phyloP scores from a whole-genome alignment of 2,888 invertebrate genomes.

The Tetropium fuscum region DNA sequence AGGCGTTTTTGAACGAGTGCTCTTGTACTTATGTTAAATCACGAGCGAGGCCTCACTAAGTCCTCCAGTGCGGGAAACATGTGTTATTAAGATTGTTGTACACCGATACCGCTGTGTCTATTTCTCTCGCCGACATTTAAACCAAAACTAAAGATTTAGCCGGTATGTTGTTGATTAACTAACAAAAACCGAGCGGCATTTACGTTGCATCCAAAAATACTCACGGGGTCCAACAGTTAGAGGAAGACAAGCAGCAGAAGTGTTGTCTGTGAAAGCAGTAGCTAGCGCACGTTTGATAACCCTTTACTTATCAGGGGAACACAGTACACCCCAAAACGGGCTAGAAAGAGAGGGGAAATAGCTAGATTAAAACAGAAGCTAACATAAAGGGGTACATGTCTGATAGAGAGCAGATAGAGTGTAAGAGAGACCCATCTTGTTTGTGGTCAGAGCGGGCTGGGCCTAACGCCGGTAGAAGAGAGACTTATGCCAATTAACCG shows the following conservation, averaged over 20 bases:
- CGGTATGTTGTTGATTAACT: constrained; percentile 64
- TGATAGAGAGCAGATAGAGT: constrained; percentile 66
- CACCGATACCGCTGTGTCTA: constrained; percentile 55
- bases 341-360: constrained; percentile 56
- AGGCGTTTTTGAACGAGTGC: neutral
- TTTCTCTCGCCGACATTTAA: constrained; percentile 54
- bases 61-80: constrained; percentile 37
- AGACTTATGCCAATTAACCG: constrained; percentile 74
- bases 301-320: constrained; percentile 66
- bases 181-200: constrained; percentile 51
- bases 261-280: constrained; percentile 60
- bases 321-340: constrained; percentile 41
- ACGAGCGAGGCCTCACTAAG: constrained; percentile 15
- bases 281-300: constrained; percentile 66
- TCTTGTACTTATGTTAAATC: constrained; percentile 11
- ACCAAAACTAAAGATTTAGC: constrained; percentile 69
- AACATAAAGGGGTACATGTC: constrained; percentile 64
- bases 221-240: constrained; percentile 46
- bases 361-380: constrained; percentile 66
- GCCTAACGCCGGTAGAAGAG: constrained; percentile 77
- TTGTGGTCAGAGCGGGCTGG: constrained; percentile 78
- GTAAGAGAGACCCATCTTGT: constrained; percentile 72
- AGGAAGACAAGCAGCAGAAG: constrained; percentile 50
- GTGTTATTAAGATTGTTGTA: constrained; percentile 52
- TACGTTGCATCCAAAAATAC: constrained; percentile 54